Base-by-base conservation (phyloP, 2,113 vertebrate species). In the Dasypus novemcinctus region DNA sequence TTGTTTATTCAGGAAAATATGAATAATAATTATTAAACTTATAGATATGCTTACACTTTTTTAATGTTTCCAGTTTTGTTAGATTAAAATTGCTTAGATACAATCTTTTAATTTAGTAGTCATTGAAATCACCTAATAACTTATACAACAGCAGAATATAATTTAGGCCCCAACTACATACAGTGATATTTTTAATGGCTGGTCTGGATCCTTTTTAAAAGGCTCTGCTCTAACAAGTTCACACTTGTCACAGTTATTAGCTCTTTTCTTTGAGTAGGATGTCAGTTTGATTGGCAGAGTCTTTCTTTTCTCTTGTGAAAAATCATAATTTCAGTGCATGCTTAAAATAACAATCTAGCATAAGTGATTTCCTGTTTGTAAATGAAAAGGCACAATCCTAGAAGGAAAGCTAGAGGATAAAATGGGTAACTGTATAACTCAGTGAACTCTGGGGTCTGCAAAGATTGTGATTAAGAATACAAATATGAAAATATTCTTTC, bases 291-390 rank as follows among this genome's bases (percentile, higher is more conserved):
- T 99, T 99, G 99, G 98, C 99, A 99, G 98, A 98, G 95, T 98
- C 98, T 98, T 98, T 99, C 98, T 98, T 98, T 97, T 98, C 96
- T 98, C 98, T 98, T 98, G 98, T 98, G 97, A 98, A 98, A 98
- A 99, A 99, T 97, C 97, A 98, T 99, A 98, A 99, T 99, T 99
- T 98, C 98, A 98, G 96, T 96, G 97, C 98, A 98, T 97, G 98
- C 98, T 98, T 99, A 98, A 99, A 99, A 99, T 99, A 98, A 99
- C 98, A 98, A 98, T 98, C 98, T 98, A 97, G 98, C 98, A 98
- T 99, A 98, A 99, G 98, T 98, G 98, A 97, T 98, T 98, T 98
- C 97, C 98, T 98, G 98, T 99, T 98, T 98, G 97, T 98, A 97
- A 98, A 97, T 93, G 97, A 97, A 97, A 96, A 97, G 98, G 85